phyloP scores from a whole-genome alignment of 2,797 vertebrate genomes.

The Oreochromis mossambicus region DNA sequence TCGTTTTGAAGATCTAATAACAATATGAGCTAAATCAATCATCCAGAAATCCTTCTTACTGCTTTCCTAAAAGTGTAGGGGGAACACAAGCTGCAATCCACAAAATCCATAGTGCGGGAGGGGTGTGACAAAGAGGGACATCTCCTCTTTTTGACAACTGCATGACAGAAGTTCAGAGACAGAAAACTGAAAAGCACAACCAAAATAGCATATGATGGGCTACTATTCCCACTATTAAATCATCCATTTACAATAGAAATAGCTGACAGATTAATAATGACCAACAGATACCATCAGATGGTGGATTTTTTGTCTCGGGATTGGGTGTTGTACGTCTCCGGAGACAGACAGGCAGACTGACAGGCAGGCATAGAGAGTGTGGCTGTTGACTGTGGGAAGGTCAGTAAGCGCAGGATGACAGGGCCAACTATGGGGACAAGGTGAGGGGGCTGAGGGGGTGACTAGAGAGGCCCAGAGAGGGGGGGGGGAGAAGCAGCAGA shows the following conservation, averaged over 20 bases:
- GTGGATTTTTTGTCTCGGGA: constrained; percentile 21
- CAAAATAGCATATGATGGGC: constrained; percentile 21
- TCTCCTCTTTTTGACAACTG: neutral
- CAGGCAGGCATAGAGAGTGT: neutral
- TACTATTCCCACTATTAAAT: neutral
- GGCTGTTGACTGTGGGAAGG: constrained; percentile 65
- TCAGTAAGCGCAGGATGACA: constrained; percentile 50
- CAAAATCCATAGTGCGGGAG: neutral
- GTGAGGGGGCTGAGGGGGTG: constrained; percentile 51
- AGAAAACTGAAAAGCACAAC: constrained; percentile 7
- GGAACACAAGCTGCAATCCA: constrained; percentile 8
- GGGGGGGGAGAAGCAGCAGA: constrained; percentile 81
- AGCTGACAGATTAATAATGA: constrained; percentile 49
- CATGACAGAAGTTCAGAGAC: neutral
- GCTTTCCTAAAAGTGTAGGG: constrained; percentile 4
- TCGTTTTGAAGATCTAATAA: constrained; percentile 53
- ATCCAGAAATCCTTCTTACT: constrained; percentile 22
- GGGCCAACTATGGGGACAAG: constrained; percentile 50
- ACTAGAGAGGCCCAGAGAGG: constrained; percentile 18
- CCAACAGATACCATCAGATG: constrained; percentile 26
- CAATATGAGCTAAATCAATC: constrained; percentile 59
- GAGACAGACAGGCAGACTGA: constrained; percentile 46
- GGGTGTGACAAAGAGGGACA: neutral
- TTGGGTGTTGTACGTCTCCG: constrained; percentile 17
- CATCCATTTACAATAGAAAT: constrained; percentile 25